Base-by-base conservation (phyloP, 1,140 invertebrate genomes). In the Cyphomyrmex costatus region DNA sequence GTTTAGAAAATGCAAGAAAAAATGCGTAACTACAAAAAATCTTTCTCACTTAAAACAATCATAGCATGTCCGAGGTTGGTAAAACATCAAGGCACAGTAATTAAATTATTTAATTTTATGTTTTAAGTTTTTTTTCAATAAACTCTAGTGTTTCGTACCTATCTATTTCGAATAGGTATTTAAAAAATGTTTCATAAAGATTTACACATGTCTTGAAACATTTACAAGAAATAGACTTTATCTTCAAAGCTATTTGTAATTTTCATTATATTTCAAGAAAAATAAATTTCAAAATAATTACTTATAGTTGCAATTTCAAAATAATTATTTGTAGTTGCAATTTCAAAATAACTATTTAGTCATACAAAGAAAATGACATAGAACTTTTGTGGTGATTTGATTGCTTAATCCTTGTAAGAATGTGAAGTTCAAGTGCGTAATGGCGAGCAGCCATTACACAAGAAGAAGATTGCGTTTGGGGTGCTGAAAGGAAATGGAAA, bases 401-500 rank as follows among this genome's bases (percentile, higher is more conserved):
- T 24, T 33, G 58, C 3, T 16, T n/a, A 24, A 85, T 77, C 16
- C 33, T 65, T 33, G 49, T 6, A 42, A 74, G n/a, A 21, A 27
- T 60, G 30, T 58, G 8, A 36, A 56, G 30, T 42, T 53, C 71
- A 58, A 86, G 58, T 53, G 56, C 27, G 58, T 66, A 88, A 83
- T 61, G 80, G 53, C 58, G 60, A 51, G 46, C 71, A 33, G 70
- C 77, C 85, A 78, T 88, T 88, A 56, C 66, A 51, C 42, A 27
- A 66, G 63, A 33, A 65, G 33, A 53, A 61, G 58, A 74, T 30
- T 16, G 53, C 16, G 58, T 56, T 51, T 49, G 14, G 53, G 70
- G 42, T 65, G 19, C 51, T 60, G 51, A 56, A 68, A 86, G 85
- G 77, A 86, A 86, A 86, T 86, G 79, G 87, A 86, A 88, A 88